These are phyloP conservation scores for Dryocosmus kuriphilus DNA, from an alignment of 2,888 invertebrate species.

Conservation along the genomic window DNA sequence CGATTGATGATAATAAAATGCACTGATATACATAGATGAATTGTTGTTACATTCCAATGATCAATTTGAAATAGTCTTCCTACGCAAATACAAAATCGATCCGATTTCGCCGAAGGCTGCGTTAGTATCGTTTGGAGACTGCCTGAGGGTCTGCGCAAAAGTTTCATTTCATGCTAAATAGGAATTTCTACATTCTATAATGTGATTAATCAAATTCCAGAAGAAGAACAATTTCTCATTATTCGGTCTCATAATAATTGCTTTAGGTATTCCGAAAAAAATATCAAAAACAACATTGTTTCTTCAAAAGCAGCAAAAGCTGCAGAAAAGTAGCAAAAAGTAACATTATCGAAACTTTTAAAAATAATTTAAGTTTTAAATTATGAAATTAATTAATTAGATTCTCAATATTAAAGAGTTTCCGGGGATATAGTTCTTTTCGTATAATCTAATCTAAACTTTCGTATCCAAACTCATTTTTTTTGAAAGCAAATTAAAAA, in stretches of 20 bases:
- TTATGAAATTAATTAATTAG: too few relatives aligned
- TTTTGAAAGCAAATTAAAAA: background rate
- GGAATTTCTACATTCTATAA: background rate
- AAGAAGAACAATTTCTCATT: background rate
- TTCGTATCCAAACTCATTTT: background rate
- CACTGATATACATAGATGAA: background rate
- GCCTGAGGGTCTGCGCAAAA: background rate
- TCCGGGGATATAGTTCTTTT: too few relatives aligned
- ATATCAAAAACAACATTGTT: too few relatives aligned
- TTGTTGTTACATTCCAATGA: background rate
- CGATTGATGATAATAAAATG: background rate
- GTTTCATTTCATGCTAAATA: slow-evolving; percentile 11
- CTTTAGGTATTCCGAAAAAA: too few relatives aligned
- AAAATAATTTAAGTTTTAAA: too few relatives aligned
- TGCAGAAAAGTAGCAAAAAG: too few relatives aligned
- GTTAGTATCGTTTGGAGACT: background rate
- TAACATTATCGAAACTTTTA: too few relatives aligned
- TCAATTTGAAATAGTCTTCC: background rate
- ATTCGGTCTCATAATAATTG: too few relatives aligned
- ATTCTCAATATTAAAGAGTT: too few relatives aligned
- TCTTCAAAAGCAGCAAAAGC: too few relatives aligned
- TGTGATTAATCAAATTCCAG: background rate
- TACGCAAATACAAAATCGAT: background rate
- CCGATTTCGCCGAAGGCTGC: background rate
- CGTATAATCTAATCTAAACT: too few relatives aligned